phyloP scores from a whole-genome alignment of 2,888 invertebrate genomes.

The Pteria penguin region DNA sequence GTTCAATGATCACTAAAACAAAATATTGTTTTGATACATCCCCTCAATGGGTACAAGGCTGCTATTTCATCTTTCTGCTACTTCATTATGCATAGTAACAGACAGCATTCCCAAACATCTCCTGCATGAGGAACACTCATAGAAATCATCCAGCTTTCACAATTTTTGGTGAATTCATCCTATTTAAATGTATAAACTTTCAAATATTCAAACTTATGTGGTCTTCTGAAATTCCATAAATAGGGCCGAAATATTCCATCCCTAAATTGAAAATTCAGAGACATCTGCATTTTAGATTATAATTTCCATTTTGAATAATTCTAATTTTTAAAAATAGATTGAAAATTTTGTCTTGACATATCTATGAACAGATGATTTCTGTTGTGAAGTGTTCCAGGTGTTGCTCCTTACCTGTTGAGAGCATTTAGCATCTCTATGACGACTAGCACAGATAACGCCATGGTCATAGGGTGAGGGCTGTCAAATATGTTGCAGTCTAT shows the following conservation, averaged over 20 bases:
- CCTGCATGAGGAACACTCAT: not conserved
- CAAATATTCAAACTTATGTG: no score
- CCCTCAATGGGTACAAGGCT: conserved; percentile 22
- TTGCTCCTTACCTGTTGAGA: conserved; percentile 92
- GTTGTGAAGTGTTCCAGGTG: not conserved
- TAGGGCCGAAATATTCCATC: no score
- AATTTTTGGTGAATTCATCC: no score
- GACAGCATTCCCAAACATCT: not conserved
- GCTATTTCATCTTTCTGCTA: conserved; percentile 3
- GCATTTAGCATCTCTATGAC: conserved; percentile 99
- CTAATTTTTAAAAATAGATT: no score
- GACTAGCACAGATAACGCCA: conserved; percentile 99
- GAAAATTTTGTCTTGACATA: no score
- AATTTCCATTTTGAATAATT: no score
- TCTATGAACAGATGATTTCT: not conserved
- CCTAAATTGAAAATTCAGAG: no score
- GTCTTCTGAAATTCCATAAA: no score
- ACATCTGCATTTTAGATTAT: no score
- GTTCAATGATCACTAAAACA: not conserved
- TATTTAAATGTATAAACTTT: no score
- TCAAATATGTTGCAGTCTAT: conserved; percentile 98
- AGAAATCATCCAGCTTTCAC: no score
- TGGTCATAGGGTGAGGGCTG: conserved; percentile 99
- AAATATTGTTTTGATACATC: conserved; percentile 1
- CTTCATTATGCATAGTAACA: not conserved